phyloP scores from a whole-genome alignment of 2,113 vertebrate species.

The Buteo buteo region DNA sequence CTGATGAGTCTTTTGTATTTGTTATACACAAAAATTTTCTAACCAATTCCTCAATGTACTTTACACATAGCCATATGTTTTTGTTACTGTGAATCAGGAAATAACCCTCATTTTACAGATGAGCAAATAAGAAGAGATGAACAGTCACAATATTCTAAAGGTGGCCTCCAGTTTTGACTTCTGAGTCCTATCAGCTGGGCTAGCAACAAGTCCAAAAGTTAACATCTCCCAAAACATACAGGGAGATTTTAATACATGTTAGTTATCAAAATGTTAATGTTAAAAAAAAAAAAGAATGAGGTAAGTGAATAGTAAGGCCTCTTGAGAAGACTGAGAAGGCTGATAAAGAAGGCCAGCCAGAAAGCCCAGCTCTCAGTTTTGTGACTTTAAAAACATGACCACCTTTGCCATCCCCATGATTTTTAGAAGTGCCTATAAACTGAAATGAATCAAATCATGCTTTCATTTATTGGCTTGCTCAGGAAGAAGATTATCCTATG shows the following conservation, averaged over 20 bases:
- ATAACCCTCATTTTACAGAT: neutral
- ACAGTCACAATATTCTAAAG: neutral
- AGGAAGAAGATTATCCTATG: neutral
- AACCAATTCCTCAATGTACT: neutral
- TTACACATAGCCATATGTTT: rapidly evolving
- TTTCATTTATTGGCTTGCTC: neutral
- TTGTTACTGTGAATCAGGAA: neutral
- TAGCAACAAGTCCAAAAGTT: neutral
- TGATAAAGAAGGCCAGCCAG: neutral
- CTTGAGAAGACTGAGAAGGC: neutral
- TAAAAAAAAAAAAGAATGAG: neutral
- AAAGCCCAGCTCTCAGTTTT: neutral
- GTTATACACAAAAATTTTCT: neutral
- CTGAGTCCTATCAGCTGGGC: neutral
- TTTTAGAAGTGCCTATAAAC: neutral
- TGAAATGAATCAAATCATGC: neutral
- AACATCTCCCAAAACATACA: rapidly evolving
- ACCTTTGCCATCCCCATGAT: neutral
- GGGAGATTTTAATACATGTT: neutral
- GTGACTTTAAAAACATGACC: neutral
- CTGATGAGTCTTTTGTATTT: neutral
- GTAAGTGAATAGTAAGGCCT: rapidly evolving
- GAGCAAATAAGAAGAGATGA: neutral
- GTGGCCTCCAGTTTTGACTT: neutral
- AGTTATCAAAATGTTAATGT: neutral